phyloP scores from a whole-genome alignment of 2,888 invertebrate genomes.

The Erynnis tages region DNA sequence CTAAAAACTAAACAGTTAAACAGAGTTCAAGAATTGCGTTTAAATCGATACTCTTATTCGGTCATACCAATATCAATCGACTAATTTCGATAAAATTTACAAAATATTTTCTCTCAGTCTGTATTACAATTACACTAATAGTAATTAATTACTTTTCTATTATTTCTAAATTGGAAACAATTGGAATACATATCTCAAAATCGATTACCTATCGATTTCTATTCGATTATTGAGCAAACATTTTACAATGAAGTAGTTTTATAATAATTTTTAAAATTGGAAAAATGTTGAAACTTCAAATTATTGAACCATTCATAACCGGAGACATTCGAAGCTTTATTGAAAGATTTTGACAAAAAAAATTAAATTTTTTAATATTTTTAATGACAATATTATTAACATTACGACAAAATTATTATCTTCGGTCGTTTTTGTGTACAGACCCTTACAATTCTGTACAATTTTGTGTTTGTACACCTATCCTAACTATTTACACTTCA shows the following conservation, averaged over 20 bases:
- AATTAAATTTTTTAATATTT: too few relatives aligned
- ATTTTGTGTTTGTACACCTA: conserved; percentile 10
- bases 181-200: conserved; percentile 22
- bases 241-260: conserved; percentile 5
- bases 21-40: conserved; percentile 1
- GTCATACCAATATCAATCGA: conserved; percentile 13
- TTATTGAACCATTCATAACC: conserved; percentile 10
- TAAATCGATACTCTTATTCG: background rate
- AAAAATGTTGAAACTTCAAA: background rate
- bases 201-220: conserved; percentile 15
- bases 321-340: conserved; percentile 3
- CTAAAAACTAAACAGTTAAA: conserved; percentile 34
- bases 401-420: background rate
- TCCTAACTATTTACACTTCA: conserved; percentile 40
- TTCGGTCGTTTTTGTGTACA: background rate
- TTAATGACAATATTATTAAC: too few relatives aligned
- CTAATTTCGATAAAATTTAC: conserved; percentile 10
- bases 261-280: background rate
- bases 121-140: conserved; percentile 12
- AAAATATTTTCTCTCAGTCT: conserved; percentile 23
- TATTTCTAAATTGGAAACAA: conserved; percentile 14
- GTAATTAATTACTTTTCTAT: conserved; percentile 8
- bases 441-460: conserved; percentile 20
- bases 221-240: conserved; percentile 19
- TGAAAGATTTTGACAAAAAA: too few relatives aligned